Evolutionary conservation across 2,888 invertebrate species (phyloP).

Genomic region (Ashinkailepas kermadecensis): DNA sequence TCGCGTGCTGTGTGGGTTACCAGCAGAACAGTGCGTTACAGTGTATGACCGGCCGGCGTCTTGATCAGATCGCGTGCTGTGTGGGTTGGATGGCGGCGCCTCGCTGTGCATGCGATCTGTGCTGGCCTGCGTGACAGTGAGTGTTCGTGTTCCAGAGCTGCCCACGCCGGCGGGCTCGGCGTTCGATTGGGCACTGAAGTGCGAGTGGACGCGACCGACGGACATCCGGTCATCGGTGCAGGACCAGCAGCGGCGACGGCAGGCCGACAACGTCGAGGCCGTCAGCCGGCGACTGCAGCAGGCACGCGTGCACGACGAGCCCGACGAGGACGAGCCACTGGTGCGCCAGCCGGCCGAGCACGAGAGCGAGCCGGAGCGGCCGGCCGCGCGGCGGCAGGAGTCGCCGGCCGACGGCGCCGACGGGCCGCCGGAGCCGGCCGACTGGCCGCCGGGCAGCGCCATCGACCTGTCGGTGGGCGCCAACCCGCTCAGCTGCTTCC

Average conservation of each 20-base stretch:
- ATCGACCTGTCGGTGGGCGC: slow-evolving; percentile 18
- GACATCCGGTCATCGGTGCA: not conserved
- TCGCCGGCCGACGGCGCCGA: not conserved
- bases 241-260: slow-evolving; percentile 12
- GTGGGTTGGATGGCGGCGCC: no score
- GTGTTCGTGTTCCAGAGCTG: not conserved
- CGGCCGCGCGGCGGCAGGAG: slow-evolving; percentile 6
- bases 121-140: not conserved
- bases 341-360: not conserved
- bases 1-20: no score
- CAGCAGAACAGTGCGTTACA: no score
- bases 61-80: no score
- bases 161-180: not conserved
- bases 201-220: not conserved
- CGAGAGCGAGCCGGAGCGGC: not conserved
- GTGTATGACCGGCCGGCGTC: no score
- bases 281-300: slow-evolving; percentile 7
- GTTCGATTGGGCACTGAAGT: slow-evolving; percentile 1
- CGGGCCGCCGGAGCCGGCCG: not conserved
- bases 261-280: slow-evolving; percentile 15
- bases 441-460: slow-evolving; percentile 9
- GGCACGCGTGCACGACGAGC: not conserved
- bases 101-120: not conserved
- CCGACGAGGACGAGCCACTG: not conserved
- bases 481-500: slow-evolving; percentile 13